These are phyloP conservation scores for Lepidotrigona ventralis DNA, from an alignment of 1,140 invertebrate genomes.

Conservation along the genomic window DNA sequence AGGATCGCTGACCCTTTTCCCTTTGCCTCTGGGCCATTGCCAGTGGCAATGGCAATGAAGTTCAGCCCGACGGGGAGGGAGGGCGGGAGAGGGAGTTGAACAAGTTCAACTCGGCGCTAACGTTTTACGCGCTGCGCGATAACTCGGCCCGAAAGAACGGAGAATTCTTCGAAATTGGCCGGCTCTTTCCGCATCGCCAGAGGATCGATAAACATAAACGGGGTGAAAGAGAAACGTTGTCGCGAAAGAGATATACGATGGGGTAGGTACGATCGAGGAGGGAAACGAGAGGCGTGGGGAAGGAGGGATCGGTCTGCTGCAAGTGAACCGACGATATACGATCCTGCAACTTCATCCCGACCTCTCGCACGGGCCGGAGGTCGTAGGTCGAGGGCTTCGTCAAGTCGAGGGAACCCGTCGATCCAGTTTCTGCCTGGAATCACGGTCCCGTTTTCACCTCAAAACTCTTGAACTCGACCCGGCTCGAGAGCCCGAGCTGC, in stretches of 20 bases:
- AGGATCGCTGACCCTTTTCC: background rate
- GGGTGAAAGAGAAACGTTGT: background rate
- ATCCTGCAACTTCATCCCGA: slow-evolving; percentile 58
- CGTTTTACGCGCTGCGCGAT: background rate
- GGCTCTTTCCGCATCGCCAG: slow-evolving; percentile 32
- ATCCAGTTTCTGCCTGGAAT: slow-evolving; percentile 72
- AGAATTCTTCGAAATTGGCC: slow-evolving; percentile 13
- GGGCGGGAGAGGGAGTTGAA: background rate
- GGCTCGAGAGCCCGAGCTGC: slow-evolving; percentile 13
- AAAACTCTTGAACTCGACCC: slow-evolving; percentile 71
- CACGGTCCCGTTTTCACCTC: slow-evolving; percentile 69
- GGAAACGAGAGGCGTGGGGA: background rate
- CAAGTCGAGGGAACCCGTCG: slow-evolving; percentile 72
- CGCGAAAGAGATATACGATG: background rate
- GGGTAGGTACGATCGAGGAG: slow-evolving; percentile 3
- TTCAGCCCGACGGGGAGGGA: background rate
- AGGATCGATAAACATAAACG: slow-evolving; percentile 52
- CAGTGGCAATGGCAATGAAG: slow-evolving; percentile 10
- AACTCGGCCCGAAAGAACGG: background rate
- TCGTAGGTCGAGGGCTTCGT: slow-evolving; percentile 73
- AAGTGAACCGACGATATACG: slow-evolving; percentile 45
- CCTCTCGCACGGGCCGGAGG: slow-evolving; percentile 57
- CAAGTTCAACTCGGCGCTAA: background rate
- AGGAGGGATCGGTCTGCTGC: slow-evolving; percentile 16
- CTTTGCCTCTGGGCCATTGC: background rate